Percentiles rank a stretch among this genome's conserved stretches.
These are phyloP conservation scores for Tuta absoluta DNA, from an alignment of 2,888 invertebrate species.

Conservation along the genomic window DNA sequence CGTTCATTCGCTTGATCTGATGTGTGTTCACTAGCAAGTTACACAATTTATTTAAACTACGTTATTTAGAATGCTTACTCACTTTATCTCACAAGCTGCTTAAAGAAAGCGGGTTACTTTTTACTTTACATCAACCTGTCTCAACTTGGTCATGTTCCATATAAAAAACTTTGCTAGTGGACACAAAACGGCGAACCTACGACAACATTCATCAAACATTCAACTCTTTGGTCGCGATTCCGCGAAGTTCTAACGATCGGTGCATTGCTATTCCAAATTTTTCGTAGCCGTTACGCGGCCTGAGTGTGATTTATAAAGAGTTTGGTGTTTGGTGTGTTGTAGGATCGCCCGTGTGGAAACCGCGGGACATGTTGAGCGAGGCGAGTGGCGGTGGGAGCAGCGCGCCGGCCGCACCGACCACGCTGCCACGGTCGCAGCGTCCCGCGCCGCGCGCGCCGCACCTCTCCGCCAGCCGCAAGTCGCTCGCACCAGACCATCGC, in stretches of 20 bases:
- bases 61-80: conserved; percentile 24
- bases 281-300: conserved; percentile 46
- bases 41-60: conserved; percentile 4
- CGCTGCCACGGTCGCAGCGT: conserved; percentile 73
- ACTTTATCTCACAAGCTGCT: conserved; percentile 6
- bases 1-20: conserved; percentile 43
- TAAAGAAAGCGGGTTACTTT: not conserved
- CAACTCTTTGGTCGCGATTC: conserved; percentile 75
- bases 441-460: conserved; percentile 71
- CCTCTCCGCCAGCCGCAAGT: conserved; percentile 79
- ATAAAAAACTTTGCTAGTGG: conserved; percentile 26
- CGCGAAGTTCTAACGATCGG: conserved; percentile 66
- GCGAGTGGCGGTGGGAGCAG: conserved; percentile 56
- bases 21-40: conserved; percentile 29
- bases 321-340: conserved; percentile 85
- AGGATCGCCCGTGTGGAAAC: conserved; percentile 99
- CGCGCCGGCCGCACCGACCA: conserved; percentile 63
- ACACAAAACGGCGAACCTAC: conserved; percentile 46
- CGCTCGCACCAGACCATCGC: conserved; percentile 77
- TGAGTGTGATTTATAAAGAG: conserved; percentile 67
- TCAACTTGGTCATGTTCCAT: not conserved
- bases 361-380: conserved; percentile 90
- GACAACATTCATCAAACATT: conserved; percentile 82
- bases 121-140: not conserved
- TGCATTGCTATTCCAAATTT: conserved; percentile 61